Percentiles rank a stretch among this genome's conserved stretches.
Conservation (phyloP, 2,888 invertebrate species). For the Anagyrus pseudococci region DNA sequence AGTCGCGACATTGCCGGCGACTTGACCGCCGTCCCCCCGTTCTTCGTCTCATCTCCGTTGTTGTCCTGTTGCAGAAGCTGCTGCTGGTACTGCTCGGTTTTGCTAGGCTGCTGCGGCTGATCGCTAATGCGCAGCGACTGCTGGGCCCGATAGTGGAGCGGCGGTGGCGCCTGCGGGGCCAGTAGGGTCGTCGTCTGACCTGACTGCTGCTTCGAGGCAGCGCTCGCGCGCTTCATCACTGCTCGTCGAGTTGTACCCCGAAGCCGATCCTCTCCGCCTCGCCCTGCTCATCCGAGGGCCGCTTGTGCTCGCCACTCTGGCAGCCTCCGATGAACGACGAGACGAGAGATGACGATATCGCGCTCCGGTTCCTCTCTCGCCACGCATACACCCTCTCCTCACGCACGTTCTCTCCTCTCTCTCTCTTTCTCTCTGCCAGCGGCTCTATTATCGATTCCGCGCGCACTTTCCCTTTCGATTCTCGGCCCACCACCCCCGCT, state of each 20-base stretch:
- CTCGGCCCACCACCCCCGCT: no score
- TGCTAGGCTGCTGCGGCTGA: constrained; percentile 24
- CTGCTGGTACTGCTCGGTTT: constrained; percentile 25
- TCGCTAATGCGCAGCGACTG: constrained; percentile 12
- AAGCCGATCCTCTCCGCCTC: not conserved
- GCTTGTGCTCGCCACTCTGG: not conserved
- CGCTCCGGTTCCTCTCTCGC: not conserved
- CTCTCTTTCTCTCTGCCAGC: no score
- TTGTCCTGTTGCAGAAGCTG: constrained; percentile 21
- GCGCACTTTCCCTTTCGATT: no score
- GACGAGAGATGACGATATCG: no score
- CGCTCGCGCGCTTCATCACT: constrained; percentile 47
- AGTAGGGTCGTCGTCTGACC: not conserved
- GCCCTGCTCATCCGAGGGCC: constrained; percentile 18
- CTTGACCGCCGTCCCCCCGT: constrained; percentile 45
- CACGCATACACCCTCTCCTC: no score
- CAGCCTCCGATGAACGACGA: not conserved
- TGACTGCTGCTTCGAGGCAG: constrained; percentile 5
- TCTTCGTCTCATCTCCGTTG: constrained; percentile 47
- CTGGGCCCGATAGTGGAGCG: not conserved
- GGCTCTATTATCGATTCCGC: no score
- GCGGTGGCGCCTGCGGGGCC: no score
- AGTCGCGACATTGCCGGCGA: constrained; percentile 53
- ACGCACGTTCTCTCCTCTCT: no score
- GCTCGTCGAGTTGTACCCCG: constrained; percentile 1